Evolutionary conservation across 2,113 vertebrate genomes (phyloP), one percentile per base, ranked within the genome.

Genomic region (zebrafish (Danio rerio)): DNA sequence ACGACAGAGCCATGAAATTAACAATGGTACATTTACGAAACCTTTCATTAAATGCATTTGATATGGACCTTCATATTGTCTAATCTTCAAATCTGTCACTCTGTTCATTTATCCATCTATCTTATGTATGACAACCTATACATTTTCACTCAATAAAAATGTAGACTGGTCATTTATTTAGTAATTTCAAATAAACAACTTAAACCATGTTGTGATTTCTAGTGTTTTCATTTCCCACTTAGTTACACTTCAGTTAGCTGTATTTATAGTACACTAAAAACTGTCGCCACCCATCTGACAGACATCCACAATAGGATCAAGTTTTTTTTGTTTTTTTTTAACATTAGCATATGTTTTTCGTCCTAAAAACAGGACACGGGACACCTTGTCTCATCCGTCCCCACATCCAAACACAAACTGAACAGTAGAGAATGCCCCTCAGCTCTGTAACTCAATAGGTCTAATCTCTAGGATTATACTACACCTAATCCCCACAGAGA

Each of bases 401-500:
- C 81, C 18, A 71, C 18, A 75, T 58, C 59, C 76, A 84, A 86
- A 88, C 72, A 86, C 84, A 69, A 89, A 83, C 79, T 84, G 82
- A 92, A 89, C 82, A 84, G 72, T 78, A 10, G 18, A 73, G 88
- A 84, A 78, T 82, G 69, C 84, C 87, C 83, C 80, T 82, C 58
- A 81, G 40, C 83, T 75, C 75, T 85, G 89, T 86, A 85, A 83
- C 82, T 87, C 88, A 90, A 90, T 88, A 87, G 71, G 52, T 62
- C 74, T 93, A 93, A 94, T 93, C 92, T 88, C 71, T 0, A 68
- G 82, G 84, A n/a, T 93, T 88, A 92, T 43, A 66, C 55, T 65
- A 73, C 53, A 86, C 78, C 86, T 92, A 91, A 90, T 91, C 88
- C 81, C 86, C 12, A 76, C 56, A 82, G 90, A 90, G 79, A 86